Conservation (phyloP, 2,888 invertebrate genomes). For the Villa cingulata region DNA sequence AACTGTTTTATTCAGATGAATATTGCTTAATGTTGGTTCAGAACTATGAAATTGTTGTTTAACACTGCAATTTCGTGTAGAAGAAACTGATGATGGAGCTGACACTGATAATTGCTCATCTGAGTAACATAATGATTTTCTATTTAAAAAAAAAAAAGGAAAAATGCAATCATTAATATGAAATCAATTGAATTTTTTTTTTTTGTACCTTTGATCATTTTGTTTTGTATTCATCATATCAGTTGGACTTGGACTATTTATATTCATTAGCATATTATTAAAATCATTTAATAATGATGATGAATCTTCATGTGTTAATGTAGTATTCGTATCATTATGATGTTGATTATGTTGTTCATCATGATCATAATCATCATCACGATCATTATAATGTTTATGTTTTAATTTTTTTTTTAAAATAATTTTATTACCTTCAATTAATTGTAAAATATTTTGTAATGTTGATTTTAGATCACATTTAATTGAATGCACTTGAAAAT, state of each 20-base stretch:
- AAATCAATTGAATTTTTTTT: neutral
- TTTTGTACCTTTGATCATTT: slow-evolving; percentile 7
- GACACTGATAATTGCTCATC: slow-evolving; percentile 21
- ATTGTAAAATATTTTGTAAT: slow-evolving; percentile 27
- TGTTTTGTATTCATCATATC: slow-evolving; percentile 5
- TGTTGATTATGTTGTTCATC: neutral
- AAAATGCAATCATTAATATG: neutral
- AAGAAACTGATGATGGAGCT: neutral
- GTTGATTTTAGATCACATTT: slow-evolving; percentile 27
- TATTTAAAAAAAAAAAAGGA: too few species aligned
- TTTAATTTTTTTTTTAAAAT: too few species aligned
- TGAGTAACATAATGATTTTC: slow-evolving; percentile 26
- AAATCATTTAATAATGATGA: slow-evolving; percentile 27
- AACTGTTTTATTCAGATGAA: neutral
- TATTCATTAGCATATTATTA: slow-evolving; percentile 12
- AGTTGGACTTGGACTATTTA: slow-evolving; percentile 5
- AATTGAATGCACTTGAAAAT: slow-evolving; percentile 24
- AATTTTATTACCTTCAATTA: slow-evolving; percentile 19
- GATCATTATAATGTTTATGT: too few species aligned
- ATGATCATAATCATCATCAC: too few species aligned
- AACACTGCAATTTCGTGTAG: too few species aligned
- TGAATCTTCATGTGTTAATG: neutral
- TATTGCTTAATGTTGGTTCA: slow-evolving; percentile 12
- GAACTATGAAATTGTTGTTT: neutral
- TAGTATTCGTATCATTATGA: neutral